phyloP scores from a whole-genome alignment of 2,797 vertebrate genomes.

The Sebastes elongatus region DNA sequence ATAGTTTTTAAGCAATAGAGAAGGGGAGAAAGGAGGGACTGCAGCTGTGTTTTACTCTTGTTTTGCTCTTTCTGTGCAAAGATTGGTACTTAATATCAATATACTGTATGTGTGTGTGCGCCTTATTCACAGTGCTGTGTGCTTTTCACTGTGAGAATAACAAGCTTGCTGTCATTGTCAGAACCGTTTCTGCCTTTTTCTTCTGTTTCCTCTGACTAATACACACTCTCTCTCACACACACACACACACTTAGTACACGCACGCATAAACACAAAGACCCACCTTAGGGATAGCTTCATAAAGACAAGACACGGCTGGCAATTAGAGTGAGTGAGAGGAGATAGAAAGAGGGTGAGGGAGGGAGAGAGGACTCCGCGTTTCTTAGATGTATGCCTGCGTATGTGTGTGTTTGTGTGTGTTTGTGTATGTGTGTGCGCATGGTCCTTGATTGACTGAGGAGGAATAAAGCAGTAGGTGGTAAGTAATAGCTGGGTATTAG shows the following conservation, averaged over 20 bases:
- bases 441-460: slow-evolving; percentile 59
- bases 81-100: slow-evolving; percentile 32
- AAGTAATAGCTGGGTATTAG: slow-evolving; percentile 59
- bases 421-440: neutral
- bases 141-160: slow-evolving; percentile 49
- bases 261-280: neutral
- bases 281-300: slow-evolving; percentile 53
- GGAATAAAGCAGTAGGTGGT: slow-evolving; percentile 61
- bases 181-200: slow-evolving; percentile 24
- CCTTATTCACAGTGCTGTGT: neutral
- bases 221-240: neutral
- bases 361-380: neutral
- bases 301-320: slow-evolving; percentile 55
- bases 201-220: slow-evolving; percentile 16
- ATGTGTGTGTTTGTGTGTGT: neutral
- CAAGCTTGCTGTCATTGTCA: slow-evolving; percentile 42
- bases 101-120: neutral
- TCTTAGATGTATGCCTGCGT: slow-evolving; percentile 7
- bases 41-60: slow-evolving; percentile 21
- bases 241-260: neutral
- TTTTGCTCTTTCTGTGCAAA: neutral
- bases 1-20: neutral
- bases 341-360: neutral
- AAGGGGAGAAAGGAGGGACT: neutral
- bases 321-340: slow-evolving; percentile 55